phyloP scores from a whole-genome alignment of 2,797 vertebrate species.

The Anguilla anguilla region DNA sequence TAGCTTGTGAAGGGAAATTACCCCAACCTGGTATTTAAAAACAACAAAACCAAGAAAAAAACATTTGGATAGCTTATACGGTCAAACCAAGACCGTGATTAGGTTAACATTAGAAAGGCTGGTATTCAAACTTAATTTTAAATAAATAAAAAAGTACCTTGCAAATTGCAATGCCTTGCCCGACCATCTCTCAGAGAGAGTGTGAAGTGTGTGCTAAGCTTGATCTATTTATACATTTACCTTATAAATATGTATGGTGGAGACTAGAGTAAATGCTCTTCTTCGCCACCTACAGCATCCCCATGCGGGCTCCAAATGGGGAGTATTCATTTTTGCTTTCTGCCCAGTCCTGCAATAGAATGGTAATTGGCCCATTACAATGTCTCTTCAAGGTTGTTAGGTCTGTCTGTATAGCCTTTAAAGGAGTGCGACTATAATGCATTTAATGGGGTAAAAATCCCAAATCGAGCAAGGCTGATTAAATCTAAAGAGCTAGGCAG shows the following conservation, averaged over 20 bases:
- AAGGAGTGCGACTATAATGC: not conserved
- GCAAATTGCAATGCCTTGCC: not conserved
- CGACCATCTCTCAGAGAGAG: not conserved
- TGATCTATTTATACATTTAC: not conserved
- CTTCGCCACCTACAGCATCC: not conserved
- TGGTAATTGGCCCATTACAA: not conserved
- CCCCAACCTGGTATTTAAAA: not conserved
- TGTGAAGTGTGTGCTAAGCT: not conserved
- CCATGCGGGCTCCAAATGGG: not conserved
- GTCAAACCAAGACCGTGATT: not conserved
- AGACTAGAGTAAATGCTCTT: not conserved
- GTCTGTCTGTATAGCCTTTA: not conserved
- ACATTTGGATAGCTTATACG: not conserved
- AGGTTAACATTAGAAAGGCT: too few species aligned
- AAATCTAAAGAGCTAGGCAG: too few species aligned
- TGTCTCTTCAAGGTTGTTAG: not conserved
- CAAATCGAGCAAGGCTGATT: not conserved
- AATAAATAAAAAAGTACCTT: not conserved
- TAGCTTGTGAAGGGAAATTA: not conserved
- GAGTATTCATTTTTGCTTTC: not conserved
- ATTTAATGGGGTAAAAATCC: conserved; percentile 2
- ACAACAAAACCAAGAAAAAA: not conserved
- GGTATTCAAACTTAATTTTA: not conserved
- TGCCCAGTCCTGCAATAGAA: not conserved
- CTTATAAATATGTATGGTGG: not conserved